phyloP scores from a whole-genome alignment of 1,140 invertebrate species.

The Saccostrea echinata region DNA sequence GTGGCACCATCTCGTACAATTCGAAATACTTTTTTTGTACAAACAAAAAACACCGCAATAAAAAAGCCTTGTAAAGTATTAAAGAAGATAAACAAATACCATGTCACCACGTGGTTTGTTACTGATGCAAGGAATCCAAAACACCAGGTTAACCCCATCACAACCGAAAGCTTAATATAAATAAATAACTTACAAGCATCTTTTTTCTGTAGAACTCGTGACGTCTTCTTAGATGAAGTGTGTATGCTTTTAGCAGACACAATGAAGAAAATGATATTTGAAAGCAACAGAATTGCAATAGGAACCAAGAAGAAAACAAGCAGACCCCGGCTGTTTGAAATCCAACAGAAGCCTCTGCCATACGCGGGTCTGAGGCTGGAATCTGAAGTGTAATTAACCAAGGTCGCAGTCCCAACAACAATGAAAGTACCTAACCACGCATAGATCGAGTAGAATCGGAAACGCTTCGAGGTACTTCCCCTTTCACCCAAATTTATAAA shows the following conservation, averaged over 20 bases:
- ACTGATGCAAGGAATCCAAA: conserved; percentile 79
- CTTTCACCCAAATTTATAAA: conserved; percentile 61
- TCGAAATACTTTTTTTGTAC: conserved; percentile 46
- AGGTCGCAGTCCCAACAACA: conserved; percentile 35
- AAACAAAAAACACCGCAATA: conserved; percentile 64
- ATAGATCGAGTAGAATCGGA: conserved; percentile 80
- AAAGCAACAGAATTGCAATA: conserved; percentile 79
- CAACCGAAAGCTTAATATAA: conserved; percentile 81
- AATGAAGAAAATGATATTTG: conserved; percentile 82
- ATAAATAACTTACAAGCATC: conserved; percentile 73
- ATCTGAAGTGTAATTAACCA: conserved; percentile 38
- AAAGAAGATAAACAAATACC: conserved; percentile 78
- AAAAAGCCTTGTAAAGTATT: conserved; percentile 79
- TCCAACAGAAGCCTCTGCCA: conserved; percentile 54
- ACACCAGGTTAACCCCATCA: conserved; percentile 82
- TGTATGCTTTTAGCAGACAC: conserved; percentile 73
- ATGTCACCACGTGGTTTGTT: conserved; percentile 61
- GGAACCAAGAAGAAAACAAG: conserved; percentile 83
- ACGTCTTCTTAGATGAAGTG: conserved; percentile 56
- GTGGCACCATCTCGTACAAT: conserved; percentile 19
- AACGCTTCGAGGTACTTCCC: conserved; percentile 70
- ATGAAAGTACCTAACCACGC: conserved; percentile 38
- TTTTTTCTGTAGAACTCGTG: conserved; percentile 57
- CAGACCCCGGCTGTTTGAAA: conserved; percentile 79
- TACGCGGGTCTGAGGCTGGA: conserved; percentile 42